Base-by-base conservation (phyloP, 2,797 vertebrate species). In the Myiothlypis coronata region DNA sequence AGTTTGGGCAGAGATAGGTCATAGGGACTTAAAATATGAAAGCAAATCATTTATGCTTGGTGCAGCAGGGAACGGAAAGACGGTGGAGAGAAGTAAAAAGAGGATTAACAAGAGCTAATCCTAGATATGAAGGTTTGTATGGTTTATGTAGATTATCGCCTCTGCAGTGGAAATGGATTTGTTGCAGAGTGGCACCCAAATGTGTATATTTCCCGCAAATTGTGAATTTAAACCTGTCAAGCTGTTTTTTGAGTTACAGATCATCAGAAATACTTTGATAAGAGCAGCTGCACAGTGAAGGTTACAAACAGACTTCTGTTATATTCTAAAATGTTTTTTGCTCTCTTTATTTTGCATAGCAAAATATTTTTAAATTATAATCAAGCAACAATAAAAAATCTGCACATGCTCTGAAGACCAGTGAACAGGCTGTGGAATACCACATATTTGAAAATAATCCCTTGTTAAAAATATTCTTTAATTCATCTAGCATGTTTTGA, bases 61-160 rank as follows among this genome's bases (percentile, higher is more conserved):
- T 89, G 75, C 50, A 89, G 65, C 65, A 87, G 76, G 46, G 68
- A 90, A 87, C 2, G 1, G 65, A 85, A 89, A 91, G 44, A 67
- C 12, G 0, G 43, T 32, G 5, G 43, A 70, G 60, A 84, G 75
- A 80, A 82, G 41, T 65, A 90, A 87, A 90, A 72, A 89, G 50
- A 50, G 83, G 92, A 96, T 95, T 93, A 97, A 35, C 61, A 71
- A 85, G 35, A 78, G 46, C 84, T 96, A 94, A 96, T 93, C 92
- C 89, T 75, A 81, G 84, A 72, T 93, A 61, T 47, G 78, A 86
- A 93, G 71, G 72, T 74, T 97, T 93, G 78, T 77, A 71, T 91
- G 86, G 75, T 89, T 96, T 95, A 90, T 81, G 65, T 81, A 92
- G 94, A 91, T 92, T 91, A 74, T 60, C 56, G 43, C 64, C 72